Conservation (phyloP, 2,888 invertebrate genomes). For the Apomyelois bistriatella region DNA sequence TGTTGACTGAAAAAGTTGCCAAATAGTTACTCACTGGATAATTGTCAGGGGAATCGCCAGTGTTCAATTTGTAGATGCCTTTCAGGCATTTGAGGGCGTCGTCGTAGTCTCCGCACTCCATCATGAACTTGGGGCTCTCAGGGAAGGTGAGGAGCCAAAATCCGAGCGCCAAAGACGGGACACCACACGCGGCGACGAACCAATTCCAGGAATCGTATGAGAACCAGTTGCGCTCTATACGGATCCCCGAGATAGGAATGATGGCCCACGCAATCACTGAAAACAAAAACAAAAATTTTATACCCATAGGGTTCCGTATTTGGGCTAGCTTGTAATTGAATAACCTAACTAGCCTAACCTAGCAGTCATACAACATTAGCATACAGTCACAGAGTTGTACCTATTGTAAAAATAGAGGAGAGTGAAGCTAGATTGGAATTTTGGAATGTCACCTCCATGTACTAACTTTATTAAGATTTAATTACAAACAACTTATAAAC, state of each 20-base stretch:
- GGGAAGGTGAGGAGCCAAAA: constrained; percentile 88
- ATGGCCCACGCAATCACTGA: constrained; percentile 89
- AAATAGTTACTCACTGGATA: constrained; percentile 82
- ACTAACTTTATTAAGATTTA: no score
- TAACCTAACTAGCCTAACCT: no score
- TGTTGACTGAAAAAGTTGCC: no score
- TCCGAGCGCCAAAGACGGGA: constrained; percentile 84
- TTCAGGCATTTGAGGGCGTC: constrained; percentile 85
- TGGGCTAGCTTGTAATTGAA: no score
- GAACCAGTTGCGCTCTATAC: constrained; percentile 79
- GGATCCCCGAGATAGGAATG: constrained; percentile 84
- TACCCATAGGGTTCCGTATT: no score
- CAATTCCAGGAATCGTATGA: constrained; percentile 90
- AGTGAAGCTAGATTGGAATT: no score
- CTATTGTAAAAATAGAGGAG: no score
- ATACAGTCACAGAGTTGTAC: no score
- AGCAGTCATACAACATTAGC: no score
- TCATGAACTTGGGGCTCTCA: constrained; percentile 90
- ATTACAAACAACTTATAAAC: no score
- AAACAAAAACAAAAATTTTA: not conserved
- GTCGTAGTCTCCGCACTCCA: constrained; percentile 89
- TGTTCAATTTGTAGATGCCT: constrained; percentile 85
- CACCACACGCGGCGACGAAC: constrained; percentile 86
- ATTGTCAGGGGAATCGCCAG: constrained; percentile 83
- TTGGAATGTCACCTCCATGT: no score